phyloP scores from a whole-genome alignment of 2,888 invertebrate genomes.

The Axea sp. region DNA sequence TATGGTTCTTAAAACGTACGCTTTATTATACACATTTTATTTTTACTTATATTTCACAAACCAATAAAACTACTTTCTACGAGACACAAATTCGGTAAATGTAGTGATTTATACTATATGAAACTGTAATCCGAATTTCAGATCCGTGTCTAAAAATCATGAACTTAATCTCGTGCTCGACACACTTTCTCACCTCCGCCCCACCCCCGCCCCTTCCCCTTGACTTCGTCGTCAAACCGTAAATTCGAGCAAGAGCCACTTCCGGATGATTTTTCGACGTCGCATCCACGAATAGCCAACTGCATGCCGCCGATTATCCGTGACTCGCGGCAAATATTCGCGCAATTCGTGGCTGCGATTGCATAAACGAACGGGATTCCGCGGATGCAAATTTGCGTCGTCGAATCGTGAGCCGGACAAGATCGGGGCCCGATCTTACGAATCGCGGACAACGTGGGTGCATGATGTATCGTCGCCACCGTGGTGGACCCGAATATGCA shows the following conservation, averaged over 20 bases:
- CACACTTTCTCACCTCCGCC: background rate
- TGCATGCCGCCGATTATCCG: slow-evolving; percentile 61
- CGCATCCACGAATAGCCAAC: slow-evolving; percentile 18
- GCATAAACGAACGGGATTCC: slow-evolving; percentile 72
- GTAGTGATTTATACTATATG: too few species aligned
- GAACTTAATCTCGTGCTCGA: background rate
- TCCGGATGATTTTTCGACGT: slow-evolving; percentile 40
- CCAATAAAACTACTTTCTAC: too few species aligned
- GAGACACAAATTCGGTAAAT: too few species aligned
- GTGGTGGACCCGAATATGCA: slow-evolving; percentile 76
- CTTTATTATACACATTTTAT: too few species aligned
- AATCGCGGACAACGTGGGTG: slow-evolving; percentile 61
- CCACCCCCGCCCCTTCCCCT: background rate
- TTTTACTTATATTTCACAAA: too few species aligned
- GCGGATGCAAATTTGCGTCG: slow-evolving; percentile 79
- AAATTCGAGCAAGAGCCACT: slow-evolving; percentile 2
- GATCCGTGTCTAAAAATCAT: too few species aligned
- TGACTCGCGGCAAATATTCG: slow-evolving; percentile 61
- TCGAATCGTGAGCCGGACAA: slow-evolving; percentile 71
- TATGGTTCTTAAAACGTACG: too few species aligned
- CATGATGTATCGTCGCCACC: slow-evolving; percentile 77
- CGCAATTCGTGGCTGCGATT: slow-evolving; percentile 57
- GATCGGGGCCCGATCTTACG: slow-evolving; percentile 51
- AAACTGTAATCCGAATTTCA: too few species aligned
- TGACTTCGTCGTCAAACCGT: background rate